These are phyloP conservation scores for Sycon ciliatum DNA, from an alignment of 37 sponge, comb jelly and placozoan genomes.

Conservation along the genomic window DNA sequence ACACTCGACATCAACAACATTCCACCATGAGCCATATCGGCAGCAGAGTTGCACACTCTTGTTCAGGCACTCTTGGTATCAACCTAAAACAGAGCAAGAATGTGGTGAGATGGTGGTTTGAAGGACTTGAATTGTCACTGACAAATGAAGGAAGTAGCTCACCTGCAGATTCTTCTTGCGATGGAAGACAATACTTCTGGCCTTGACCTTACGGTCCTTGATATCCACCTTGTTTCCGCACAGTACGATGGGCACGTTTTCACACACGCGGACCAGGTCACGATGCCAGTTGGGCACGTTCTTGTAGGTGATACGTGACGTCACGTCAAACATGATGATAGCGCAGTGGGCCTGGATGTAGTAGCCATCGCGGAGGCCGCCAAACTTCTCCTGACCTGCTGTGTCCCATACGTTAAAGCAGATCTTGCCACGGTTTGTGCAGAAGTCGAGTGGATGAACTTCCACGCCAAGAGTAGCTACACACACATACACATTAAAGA, in stretches of 20 bases:
- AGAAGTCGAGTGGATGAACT: conserved; percentile 85
- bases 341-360: conserved; percentile 99
- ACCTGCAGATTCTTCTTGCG: conserved; percentile 98
- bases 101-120: too few relatives aligned
- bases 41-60: too few relatives aligned
- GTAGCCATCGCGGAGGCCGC: conserved; percentile 98
- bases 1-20: too few relatives aligned
- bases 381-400: conserved; percentile 99
- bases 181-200: conserved; percentile 88
- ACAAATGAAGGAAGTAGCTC: background rate
- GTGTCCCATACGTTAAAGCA: conserved; percentile 98
- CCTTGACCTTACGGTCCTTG: conserved; percentile 97
- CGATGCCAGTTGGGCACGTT: conserved; percentile 99
- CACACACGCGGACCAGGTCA: conserved; percentile 84
- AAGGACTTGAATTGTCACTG: too few relatives aligned
- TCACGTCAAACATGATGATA: conserved; percentile 99
- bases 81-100: too few relatives aligned
- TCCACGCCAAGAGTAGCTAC: conserved; percentile 94
- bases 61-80: too few relatives aligned
- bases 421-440: conserved; percentile 89
- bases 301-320: conserved; percentile 96
- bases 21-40: too few relatives aligned
- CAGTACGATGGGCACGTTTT: conserved; percentile 94
- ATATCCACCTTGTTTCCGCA: conserved; percentile 99
- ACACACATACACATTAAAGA: too few relatives aligned